These are phyloP conservation scores for Synergus umbraculus DNA, from an alignment of 2,888 invertebrate species.

Conservation along the genomic window DNA sequence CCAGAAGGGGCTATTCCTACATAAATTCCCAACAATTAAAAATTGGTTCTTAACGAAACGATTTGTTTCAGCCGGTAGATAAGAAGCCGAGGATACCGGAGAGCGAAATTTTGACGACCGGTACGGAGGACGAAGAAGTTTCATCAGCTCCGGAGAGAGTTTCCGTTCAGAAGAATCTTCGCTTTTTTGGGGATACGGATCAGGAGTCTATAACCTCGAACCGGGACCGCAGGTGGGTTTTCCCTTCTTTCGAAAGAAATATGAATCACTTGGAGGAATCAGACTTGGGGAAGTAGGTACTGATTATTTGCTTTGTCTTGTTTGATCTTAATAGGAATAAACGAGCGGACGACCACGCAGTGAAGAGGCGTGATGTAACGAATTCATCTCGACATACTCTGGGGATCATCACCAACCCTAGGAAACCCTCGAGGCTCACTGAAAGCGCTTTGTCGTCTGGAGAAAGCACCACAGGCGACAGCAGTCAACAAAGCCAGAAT, in stretches of 20 bases:
- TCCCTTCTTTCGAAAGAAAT: neutral
- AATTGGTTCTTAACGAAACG: slow-evolving; percentile 7
- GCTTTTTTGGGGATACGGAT: slow-evolving; percentile 92
- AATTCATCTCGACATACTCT: slow-evolving; percentile 70
- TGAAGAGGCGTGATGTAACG: slow-evolving; percentile 69
- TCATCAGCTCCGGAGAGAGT: slow-evolving; percentile 73
- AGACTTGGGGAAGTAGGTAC: neutral
- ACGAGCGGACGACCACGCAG: slow-evolving; percentile 70
- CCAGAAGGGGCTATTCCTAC: neutral
- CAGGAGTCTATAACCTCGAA: slow-evolving; percentile 81
- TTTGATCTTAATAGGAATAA: slow-evolving; percentile 62
- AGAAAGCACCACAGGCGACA: slow-evolving; percentile 77
- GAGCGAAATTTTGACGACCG: slow-evolving; percentile 77
- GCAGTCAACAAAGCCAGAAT: slow-evolving; percentile 83
- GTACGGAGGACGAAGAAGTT: slow-evolving; percentile 80
- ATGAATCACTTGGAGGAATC: too few species aligned
- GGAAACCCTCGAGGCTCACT: slow-evolving; percentile 72
- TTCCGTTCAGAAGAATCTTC: slow-evolving; percentile 82
- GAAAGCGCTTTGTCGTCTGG: slow-evolving; percentile 75
- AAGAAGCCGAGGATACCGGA: slow-evolving; percentile 74
- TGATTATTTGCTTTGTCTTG: slow-evolving; percentile 5
- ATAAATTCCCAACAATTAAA: neutral
- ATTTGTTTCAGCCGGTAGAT: slow-evolving; percentile 67
- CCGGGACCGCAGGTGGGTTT: slow-evolving; percentile 70
- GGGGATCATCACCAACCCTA: slow-evolving; percentile 67